phyloP scores from a whole-genome alignment of 2,888 invertebrate species.

The Phengaris alcon region DNA sequence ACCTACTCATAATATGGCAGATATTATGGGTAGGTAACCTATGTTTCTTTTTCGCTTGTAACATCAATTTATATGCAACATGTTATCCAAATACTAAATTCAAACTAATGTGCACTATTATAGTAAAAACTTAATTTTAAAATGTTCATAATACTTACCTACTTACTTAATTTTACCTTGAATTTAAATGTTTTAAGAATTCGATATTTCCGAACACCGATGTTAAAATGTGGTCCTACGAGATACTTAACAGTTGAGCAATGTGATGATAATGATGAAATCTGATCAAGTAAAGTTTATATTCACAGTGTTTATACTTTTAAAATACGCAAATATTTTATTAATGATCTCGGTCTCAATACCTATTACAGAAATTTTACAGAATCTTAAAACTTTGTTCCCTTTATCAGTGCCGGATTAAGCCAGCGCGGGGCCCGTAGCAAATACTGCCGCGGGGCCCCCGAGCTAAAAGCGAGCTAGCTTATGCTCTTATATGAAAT shows the following conservation, averaged over 20 bases:
- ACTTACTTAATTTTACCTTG: not conserved
- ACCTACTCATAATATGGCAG: not conserved
- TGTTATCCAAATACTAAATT: not conserved
- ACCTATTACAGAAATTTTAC: too few species aligned
- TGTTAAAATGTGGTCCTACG: not conserved
- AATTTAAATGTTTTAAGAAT: not conserved
- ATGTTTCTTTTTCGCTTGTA: not conserved
- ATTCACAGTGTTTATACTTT: not conserved
- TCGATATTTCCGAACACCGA: not conserved
- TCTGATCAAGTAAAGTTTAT: not conserved
- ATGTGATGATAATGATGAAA: not conserved
- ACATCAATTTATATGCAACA: not conserved
- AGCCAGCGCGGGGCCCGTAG: too few species aligned
- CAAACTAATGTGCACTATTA: not conserved
- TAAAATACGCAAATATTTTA: too few species aligned
- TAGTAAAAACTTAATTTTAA: not conserved
- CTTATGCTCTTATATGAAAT: too few species aligned
- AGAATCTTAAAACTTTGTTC: too few species aligned
- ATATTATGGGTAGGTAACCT: too few species aligned
- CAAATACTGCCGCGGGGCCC: too few species aligned
- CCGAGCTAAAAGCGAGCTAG: too few species aligned
- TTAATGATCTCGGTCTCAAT: too few species aligned
- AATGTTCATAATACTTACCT: too few species aligned
- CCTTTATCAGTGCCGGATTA: too few species aligned
- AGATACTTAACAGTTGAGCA: not conserved